Evolutionary conservation across 2,113 vertebrate genomes (phyloP), one percentile per base, ranked within the genome.

Genomic region (Synchiropus splendidus): DNA sequence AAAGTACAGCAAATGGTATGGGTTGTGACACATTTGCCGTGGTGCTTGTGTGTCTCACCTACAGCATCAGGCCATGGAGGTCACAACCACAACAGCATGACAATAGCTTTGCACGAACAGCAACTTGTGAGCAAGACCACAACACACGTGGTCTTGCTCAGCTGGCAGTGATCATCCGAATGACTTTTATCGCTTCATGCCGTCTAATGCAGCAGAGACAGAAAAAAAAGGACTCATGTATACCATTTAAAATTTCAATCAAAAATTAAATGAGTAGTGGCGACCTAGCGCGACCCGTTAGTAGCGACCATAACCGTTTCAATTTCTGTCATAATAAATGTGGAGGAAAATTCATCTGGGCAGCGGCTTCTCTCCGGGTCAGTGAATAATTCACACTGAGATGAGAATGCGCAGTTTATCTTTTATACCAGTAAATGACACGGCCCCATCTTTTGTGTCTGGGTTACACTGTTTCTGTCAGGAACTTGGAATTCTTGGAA

Each of bases 231-330:
- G 21, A 27, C 4, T 8, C 21, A 27, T n/a, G n/a, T n/a, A n/a
- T n/a, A n/a, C n/a, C n/a, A 54, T 53, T 32, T 58, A 9, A 12
- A 17, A 49, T 72, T 67, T 51, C 57, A 75, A 71, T 72, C 53
- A 78, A 70, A 80, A 77, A 76, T 63, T 58, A 72, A 79, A 71
- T 74, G 57, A 75, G 67, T 48, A 74, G 34, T 45, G 68, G 67
- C 69, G 72, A 70, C 71, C 66, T 61, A 62, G 42, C 51, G 55
- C 55, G 58, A 21, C 46, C 31, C 39, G 42, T n/a, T 42, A 35
- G 39, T 64, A 64, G 68, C 61, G 60, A 45, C 34, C 54, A 39
- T 51, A 64, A 67, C 51, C 49, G 66, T 51, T 56, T 63, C 56
- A 67, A 70, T 70, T 58, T 58, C 52, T 46, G 38, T 18, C 61